phyloP scores from a whole-genome alignment of 2,113 vertebrate species.

The Scomber colias region DNA sequence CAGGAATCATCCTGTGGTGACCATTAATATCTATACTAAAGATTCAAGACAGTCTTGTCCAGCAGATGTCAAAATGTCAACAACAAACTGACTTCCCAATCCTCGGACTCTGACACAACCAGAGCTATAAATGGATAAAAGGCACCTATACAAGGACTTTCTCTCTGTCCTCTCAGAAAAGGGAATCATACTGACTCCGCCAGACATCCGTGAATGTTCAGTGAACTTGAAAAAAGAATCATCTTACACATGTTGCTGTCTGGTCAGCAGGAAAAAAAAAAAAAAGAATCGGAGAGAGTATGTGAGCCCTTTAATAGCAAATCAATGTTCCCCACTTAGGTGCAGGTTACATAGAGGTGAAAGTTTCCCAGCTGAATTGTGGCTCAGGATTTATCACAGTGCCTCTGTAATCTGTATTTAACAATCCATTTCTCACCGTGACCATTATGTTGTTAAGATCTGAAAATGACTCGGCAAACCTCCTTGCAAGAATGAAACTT shows the following conservation, averaged over 20 bases:
- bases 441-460: constrained; percentile 49
- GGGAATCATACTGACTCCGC: background rate
- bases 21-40: background rate
- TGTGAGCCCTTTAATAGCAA: constrained; percentile 49
- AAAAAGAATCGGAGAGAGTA: background rate
- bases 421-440: constrained; percentile 63
- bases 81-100: background rate
- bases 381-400: constrained; percentile 52
- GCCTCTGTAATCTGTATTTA: constrained; percentile 58
- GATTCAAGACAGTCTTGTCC: background rate
- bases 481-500: constrained; percentile 30
- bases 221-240: constrained; percentile 37
- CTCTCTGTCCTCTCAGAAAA: background rate
- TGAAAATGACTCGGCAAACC: constrained; percentile 49
- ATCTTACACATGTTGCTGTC: constrained; percentile 34
- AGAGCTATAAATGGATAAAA: constrained; percentile 11
- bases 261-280: constrained; percentile 13
- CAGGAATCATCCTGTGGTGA: background rate
- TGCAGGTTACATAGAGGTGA: constrained; percentile 63
- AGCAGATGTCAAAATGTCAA: background rate
- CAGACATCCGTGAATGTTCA: constrained; percentile 22
- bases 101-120: background rate
- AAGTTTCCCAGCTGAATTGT: constrained; percentile 60
- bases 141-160: background rate
- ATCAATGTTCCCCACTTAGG: constrained; percentile 55